Evolutionary conservation across 2,113 vertebrate genomes (phyloP), one percentile per base, ranked within the genome.

Genomic region (Neoarius graeffei): DNA sequence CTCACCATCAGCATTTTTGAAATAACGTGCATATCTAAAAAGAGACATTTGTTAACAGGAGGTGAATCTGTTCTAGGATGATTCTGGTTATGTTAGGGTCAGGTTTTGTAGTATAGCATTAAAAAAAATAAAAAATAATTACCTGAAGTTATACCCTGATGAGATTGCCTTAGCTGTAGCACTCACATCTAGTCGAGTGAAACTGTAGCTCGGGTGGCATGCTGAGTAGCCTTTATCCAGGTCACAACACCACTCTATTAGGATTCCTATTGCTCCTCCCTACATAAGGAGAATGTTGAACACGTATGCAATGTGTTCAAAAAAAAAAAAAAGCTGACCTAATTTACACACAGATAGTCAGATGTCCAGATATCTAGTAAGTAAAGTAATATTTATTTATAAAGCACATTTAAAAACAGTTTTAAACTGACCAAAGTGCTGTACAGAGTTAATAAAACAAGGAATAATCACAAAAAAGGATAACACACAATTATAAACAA

Each of bases 131-230:
- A 23, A 20, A n/a, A n/a, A n/a, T n/a, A n/a, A 25, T 88, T 88
- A 98, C 98, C 98, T 98, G 94, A 98, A 99, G 92, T 97, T 98
- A 91, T 97, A 98, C 10, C 97, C 97, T 0, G 93, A 90, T 80
- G 95, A 94, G n/a, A 96, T 52, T 11, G 95, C 94, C 0, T 92
- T 92, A 86, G 93, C 93, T 30, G 89, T 89, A 27, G 91, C 42
- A 23, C 87, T 93, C 90, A 93, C 91, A 88, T 98, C 98, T 93
- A 99, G 94, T 9, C 97, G 97, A 83, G 91, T 96, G 91, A 98
- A 98, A 84, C 92, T 93, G 93, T 99, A 99, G 67, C 87, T 92
- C 74, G 98, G 98, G 85, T 96, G 92, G 91, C 98, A 99, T 67
- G 93, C 76, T 10, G 96, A 96, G 81, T 94, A 89, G 0, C 91